Conservation (phyloP, 1,140 invertebrate genomes). For the Laodelphax striatellus region DNA sequence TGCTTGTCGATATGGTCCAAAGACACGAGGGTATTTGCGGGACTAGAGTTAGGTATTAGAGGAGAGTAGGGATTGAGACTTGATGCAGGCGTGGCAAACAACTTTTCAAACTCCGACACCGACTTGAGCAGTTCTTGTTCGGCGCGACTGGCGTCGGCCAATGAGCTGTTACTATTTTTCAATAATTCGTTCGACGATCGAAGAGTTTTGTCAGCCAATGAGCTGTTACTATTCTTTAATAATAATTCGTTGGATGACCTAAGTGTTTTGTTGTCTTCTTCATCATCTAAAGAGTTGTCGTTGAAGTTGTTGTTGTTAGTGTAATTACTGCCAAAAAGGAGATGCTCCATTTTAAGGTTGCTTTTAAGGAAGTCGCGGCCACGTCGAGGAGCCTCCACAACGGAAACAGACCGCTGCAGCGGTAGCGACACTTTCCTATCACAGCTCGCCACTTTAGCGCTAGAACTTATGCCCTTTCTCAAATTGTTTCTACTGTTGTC, state of each 20-base stretch:
- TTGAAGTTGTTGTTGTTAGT: not conserved
- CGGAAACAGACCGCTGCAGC: constrained; percentile 13
- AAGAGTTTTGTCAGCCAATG: too few relatives aligned
- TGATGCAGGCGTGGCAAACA: constrained; percentile 8
- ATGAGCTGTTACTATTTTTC: not conserved
- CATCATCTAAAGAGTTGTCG: not conserved
- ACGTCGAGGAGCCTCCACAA: constrained; percentile 9
- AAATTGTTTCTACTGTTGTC: constrained; percentile 17
- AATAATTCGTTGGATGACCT: not conserved
- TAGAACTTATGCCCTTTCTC: not conserved
- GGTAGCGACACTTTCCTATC: constrained; percentile 7
- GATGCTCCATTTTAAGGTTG: constrained; percentile 21
- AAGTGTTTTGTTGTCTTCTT: too few relatives aligned
- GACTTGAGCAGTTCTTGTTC: constrained; percentile 24
- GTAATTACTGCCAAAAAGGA: constrained; percentile 12
- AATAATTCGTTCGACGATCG: not conserved
- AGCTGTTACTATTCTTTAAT: not conserved
- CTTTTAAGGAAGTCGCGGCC: constrained; percentile 3
- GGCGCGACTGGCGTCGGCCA: constrained; percentile 21
- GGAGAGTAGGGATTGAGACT: constrained; percentile 9
- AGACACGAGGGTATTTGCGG: not conserved
- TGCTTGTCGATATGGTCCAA: not conserved
- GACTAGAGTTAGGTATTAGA: constrained; percentile 9
- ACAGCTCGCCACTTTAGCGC: constrained; percentile 2
- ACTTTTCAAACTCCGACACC: constrained; percentile 26